Conservation (phyloP, 2,888 invertebrate genomes). For the Girardia tigrina region DNA sequence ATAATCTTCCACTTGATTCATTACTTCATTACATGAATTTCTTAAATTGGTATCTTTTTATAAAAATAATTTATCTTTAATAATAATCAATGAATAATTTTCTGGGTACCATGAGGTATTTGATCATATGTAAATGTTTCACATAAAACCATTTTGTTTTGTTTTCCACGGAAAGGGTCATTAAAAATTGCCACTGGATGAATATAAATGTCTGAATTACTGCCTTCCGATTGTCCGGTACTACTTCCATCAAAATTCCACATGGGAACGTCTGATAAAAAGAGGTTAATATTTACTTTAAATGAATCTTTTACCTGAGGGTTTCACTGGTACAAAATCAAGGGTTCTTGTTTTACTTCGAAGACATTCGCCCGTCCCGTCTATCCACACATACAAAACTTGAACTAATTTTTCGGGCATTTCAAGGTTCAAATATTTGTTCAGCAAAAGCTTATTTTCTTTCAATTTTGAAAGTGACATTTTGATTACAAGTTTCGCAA, state of each 20-base stretch:
- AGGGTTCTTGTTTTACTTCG: conserved; percentile 44
- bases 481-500: too few relatives aligned
- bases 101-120: neutral
- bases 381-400: conserved; percentile 48
- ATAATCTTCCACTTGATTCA: conserved; percentile 24
- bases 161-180: conserved; percentile 78
- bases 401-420: conserved; percentile 40
- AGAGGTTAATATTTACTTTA: neutral
- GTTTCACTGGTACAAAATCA: conserved; percentile 41
- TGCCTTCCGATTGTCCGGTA: conserved; percentile 51
- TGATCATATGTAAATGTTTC: conserved; percentile 54
- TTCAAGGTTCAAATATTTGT: neutral
- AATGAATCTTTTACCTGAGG: conserved; percentile 38
- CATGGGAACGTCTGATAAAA: conserved; percentile 47
- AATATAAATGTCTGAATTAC: conserved; percentile 65
- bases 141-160: conserved; percentile 76
- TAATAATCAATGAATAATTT: too few relatives aligned
- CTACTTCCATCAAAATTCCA: conserved; percentile 54
- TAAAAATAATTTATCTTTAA: neutral
- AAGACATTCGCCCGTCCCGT: conserved; percentile 43
- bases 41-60: conserved; percentile 7
- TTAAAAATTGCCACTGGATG: conserved; percentile 79
- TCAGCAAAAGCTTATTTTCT: neutral
- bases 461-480: neutral
- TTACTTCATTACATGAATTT: conserved; percentile 25